Evolutionary conservation across 2,888 invertebrate species (phyloP).

Genomic region (Drosophila meridiana): DNA sequence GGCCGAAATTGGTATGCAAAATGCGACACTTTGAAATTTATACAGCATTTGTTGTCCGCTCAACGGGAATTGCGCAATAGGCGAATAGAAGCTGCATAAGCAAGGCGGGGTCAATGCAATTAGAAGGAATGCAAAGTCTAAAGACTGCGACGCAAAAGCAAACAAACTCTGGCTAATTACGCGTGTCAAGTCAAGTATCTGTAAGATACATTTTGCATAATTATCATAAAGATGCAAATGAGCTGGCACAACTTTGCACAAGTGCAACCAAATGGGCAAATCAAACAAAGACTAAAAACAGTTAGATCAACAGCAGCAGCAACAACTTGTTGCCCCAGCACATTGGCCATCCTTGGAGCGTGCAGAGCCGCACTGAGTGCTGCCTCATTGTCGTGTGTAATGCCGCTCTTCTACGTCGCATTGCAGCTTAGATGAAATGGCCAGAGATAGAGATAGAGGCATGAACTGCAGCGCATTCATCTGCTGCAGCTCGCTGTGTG

Average conservation of each 20-base stretch:
- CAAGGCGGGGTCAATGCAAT: slow-evolving; percentile 54
- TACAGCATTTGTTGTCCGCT: slow-evolving; percentile 4
- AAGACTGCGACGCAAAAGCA: slow-evolving; percentile 1
- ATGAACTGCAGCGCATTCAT: slow-evolving; percentile 54
- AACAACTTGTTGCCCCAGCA: slow-evolving; percentile 65
- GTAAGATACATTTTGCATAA: slow-evolving; percentile 44
- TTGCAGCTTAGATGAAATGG: slow-evolving; percentile 72
- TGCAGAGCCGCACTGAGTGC: slow-evolving; percentile 31
- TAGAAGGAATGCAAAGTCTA: slow-evolving; percentile 26
- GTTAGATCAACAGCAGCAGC: slow-evolving; percentile 51
- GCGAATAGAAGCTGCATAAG: slow-evolving; percentile 9
- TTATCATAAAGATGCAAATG: slow-evolving; percentile 43
- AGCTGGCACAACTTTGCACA: slow-evolving; percentile 28
- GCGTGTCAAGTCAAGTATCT: slow-evolving; percentile 58
- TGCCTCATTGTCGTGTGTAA: slow-evolving; percentile 35
- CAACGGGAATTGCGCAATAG: slow-evolving; percentile 20
- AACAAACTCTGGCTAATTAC: slow-evolving; percentile 32
- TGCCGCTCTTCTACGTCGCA: slow-evolving; percentile 42
- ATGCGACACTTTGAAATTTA: slow-evolving; percentile 21
- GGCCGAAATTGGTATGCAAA: slow-evolving; percentile 16
- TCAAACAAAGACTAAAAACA: slow-evolving; percentile 50
- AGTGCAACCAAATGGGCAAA: slow-evolving; percentile 51
- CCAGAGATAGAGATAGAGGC: slow-evolving; percentile 68
- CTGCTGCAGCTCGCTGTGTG: slow-evolving; percentile 3
- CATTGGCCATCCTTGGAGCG: slow-evolving; percentile 37